Base-by-base conservation (phyloP, 2,888 invertebrate species). In the Apocheima hispidaria region DNA sequence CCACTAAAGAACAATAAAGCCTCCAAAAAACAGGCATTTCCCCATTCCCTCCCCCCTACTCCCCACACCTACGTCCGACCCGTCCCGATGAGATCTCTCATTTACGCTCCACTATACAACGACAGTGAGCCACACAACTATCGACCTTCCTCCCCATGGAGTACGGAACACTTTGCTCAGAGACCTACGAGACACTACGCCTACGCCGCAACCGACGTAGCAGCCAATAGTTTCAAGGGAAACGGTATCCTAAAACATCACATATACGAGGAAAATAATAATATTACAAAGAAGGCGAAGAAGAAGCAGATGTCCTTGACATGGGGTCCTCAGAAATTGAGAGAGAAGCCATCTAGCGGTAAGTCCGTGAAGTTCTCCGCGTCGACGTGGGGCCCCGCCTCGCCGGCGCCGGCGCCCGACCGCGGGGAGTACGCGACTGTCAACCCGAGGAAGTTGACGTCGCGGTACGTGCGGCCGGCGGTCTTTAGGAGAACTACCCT, bases 391-490 rank as follows among this genome's bases (percentile, higher is more conserved):
- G 70, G 70, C 7, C 67, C 67, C 38, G 26, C 16, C 40, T 58
- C 53, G 60, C 66, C 43, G 63, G 10, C 10, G 63, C 74, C 9
- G 69, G 74, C 2, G 77, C 30, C 64, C 50, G 66, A 7, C 4
- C 65, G 72, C 1, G 76, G 78, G 0, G 72, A 78, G 4, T 84
- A 83, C 57, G 84, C 84, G 0, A 84, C 83, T 3, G 78, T 85
- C 30, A 75, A 82, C 61, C 84, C 84, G 0, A 70, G 78, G 35
- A 81, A 83, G 30, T 68, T 84, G 16, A 69, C 78, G 12, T 70
- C 75, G 0, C 65, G 72, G 21, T 75, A 79, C 40, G 72, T 81
- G 14, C 67, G 77, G 41, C 82, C 84, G 0, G 73, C 51, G 2
- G 40, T 51, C 51, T 51, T 51, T 30, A 6, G 51, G 28, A 40